Base-by-base conservation (phyloP, 2,888 invertebrate species). In the Pelosia muscerda region DNA sequence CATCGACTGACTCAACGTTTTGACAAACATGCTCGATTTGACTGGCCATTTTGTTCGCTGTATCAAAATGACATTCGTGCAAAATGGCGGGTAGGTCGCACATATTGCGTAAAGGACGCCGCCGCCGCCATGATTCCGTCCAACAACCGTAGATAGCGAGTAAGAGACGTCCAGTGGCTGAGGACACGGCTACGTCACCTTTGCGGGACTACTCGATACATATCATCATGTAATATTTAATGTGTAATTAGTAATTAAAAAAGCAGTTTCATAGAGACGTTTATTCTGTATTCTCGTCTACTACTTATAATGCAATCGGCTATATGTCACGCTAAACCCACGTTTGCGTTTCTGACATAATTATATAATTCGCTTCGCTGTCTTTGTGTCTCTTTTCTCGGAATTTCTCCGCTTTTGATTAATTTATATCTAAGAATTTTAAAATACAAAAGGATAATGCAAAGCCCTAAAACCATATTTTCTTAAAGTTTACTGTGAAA, bases 201-300 rank as follows among this genome's bases (percentile, higher is more conserved):
- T 90, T 95, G 95, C 95, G 96, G 96, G 96, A 96, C 96, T 96
- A 96, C 96, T 96, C 95, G 95, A 95, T 96, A 96, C 96, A 96
- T 96, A 96, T 96, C 96, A 96, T 95, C 96, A 96, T 92, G 92
- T 96, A 96, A 96, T 95, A 95, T 94, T 86, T 96, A 95, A 94
- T 49, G 88, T 93, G 90, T 95, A 95, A 94, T 94, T 94, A 94
- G 94, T 82, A 88, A 87, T 49, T 93, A 93, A 91, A 86, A 90
- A 89, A 91, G 89, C 92, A 91, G 93, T 94, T 94, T 94, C 95
- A 95, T 94, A 95, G 94, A 94, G 94, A 94, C 94, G 92, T 95
- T 93, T 94, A 95, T 94, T 94, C 93, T 94, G 90, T 95, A 93
- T 92, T 90, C 88, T 92, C 90, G 89, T 93, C 94, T 94, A 91